Evolutionary conservation across 2,113 vertebrate species (phyloP).

Genomic region (Podilymbus podiceps): DNA sequence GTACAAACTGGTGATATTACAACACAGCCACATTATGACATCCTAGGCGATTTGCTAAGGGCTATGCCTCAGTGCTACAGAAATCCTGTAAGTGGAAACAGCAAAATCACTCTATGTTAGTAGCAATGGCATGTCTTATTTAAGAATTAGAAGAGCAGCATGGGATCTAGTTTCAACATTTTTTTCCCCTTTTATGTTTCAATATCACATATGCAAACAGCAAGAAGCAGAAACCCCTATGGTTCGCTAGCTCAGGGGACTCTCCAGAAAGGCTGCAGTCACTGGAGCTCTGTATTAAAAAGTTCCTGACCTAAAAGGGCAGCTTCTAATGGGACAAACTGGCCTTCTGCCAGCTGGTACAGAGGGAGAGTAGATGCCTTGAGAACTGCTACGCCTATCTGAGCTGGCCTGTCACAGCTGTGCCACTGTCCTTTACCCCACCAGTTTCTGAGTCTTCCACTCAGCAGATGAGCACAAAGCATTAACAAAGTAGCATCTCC

Average conservation of each 20-base stretch:
- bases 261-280: not conserved
- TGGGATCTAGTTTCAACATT: not conserved
- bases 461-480: not conserved
- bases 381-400: not conserved
- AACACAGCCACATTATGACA: not conserved
- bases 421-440: not conserved
- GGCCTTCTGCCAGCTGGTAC: not conserved
- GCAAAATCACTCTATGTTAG: not conserved
- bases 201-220: not conserved
- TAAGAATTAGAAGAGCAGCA: not conserved
- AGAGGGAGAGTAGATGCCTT: not conserved
- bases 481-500: not conserved
- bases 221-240: not conserved
- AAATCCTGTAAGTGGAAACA: not conserved
- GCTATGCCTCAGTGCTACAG: not conserved
- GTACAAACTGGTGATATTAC: not conserved
- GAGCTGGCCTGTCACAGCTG: not conserved
- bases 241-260: not conserved
- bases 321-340: not conserved
- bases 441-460: not conserved
- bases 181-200: not conserved
- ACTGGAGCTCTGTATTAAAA: not conserved
- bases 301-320: not conserved
- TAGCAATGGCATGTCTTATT: not conserved
- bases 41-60: not conserved